Percentiles rank a stretch among this genome's conserved stretches.
These are phyloP conservation scores for Gopherus evgoodei DNA, from an alignment of 2,113 vertebrate genomes.

Conservation along the genomic window DNA sequence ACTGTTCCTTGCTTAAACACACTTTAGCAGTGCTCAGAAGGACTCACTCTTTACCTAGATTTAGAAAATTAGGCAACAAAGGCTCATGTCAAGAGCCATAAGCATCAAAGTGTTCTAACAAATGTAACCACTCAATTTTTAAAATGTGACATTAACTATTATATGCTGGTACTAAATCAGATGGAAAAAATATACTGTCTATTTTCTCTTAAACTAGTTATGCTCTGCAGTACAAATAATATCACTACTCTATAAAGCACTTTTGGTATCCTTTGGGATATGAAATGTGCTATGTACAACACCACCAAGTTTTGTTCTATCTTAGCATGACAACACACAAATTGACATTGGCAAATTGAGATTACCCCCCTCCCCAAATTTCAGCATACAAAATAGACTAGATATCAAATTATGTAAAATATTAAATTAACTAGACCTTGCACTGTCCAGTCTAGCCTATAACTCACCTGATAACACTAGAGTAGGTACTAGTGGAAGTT, in stretches of 20 bases:
- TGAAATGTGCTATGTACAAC: neutral
- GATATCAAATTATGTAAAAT: neutral
- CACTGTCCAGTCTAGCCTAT: neutral
- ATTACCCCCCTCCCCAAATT: neutral
- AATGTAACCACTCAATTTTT: neutral
- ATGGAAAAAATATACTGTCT: neutral
- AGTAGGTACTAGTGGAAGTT: neutral
- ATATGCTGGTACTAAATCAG: neutral
- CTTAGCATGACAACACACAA: neutral
- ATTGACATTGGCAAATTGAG: neutral
- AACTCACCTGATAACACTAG: neutral
- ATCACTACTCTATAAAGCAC: neutral
- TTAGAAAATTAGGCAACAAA: neutral
- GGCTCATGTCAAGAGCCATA: neutral
- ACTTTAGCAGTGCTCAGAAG: neutral
- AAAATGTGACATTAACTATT: neutral
- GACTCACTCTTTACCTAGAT: neutral
- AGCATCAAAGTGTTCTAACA: neutral
- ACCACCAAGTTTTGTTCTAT: neutral
- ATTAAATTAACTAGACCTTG: neutral
- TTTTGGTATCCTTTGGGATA: neutral
- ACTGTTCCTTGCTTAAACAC: conserved; percentile 5
- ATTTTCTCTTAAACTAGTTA: neutral
- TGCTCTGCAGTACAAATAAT: neutral
- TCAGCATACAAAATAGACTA: neutral